These are phyloP conservation scores for Phalloptychus januarius DNA, from an alignment of 2,797 vertebrate species.

Conservation along the genomic window DNA sequence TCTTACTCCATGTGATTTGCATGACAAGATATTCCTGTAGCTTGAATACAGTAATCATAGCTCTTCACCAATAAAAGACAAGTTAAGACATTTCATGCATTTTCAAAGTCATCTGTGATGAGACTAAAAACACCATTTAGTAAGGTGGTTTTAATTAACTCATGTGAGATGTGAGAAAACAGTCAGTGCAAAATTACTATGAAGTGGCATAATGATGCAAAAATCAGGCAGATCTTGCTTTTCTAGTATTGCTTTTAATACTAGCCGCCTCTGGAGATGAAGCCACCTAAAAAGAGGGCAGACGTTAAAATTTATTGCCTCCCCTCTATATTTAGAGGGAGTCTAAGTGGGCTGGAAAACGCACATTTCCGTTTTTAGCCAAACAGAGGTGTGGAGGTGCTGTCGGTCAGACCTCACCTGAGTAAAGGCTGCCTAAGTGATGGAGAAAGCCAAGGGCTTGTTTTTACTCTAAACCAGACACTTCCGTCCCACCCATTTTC, in stretches of 20 bases:
- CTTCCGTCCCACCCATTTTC: conserved; percentile 66
- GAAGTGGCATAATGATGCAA: conserved; percentile 23
- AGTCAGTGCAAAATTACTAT: conserved; percentile 12
- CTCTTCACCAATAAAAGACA: neutral
- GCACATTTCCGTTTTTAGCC: conserved; percentile 64
- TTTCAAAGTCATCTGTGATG: neutral
- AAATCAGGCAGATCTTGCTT: conserved; percentile 16
- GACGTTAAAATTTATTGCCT: conserved; percentile 45
- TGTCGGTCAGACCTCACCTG: conserved; percentile 60
- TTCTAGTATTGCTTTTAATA: conserved; percentile 15
- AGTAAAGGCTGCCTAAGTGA: conserved; percentile 35
- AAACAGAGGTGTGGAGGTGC: conserved; percentile 28
- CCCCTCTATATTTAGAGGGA: conserved; percentile 56
- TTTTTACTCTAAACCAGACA: conserved; percentile 76
- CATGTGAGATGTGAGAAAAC: neutral
- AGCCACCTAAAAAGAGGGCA: conserved; percentile 21
- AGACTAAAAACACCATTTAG: conserved; percentile 3
- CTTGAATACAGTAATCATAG: neutral
- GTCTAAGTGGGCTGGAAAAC: conserved; percentile 46
- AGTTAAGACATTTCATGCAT: neutral
- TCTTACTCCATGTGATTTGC: neutral
- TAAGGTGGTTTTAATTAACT: conserved; percentile 10
- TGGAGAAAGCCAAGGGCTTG: conserved; percentile 45
- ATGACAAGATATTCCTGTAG: neutral
- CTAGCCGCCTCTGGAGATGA: conserved; percentile 26